These are phyloP conservation scores for Liparis tanakae DNA, from an alignment of 2,797 vertebrate genomes.

Conservation along the genomic window DNA sequence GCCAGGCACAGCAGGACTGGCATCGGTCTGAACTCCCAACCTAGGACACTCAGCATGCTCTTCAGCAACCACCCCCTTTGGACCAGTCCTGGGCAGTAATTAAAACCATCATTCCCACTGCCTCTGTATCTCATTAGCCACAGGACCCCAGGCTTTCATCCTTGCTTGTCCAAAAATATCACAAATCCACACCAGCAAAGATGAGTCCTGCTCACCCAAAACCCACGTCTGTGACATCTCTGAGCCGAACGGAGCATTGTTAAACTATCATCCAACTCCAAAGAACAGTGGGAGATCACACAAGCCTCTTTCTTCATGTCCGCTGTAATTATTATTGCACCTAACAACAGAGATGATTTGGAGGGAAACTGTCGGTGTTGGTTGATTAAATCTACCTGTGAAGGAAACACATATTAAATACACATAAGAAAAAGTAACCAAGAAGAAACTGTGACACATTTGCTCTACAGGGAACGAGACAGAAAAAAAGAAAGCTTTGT, in stretches of 20 bases:
- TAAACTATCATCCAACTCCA: conserved; percentile 57
- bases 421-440: conserved; percentile 33
- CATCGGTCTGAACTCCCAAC: conserved; percentile 96
- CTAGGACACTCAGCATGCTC: conserved; percentile 88
- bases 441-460: conserved; percentile 13
- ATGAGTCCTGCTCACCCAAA: conserved; percentile 55
- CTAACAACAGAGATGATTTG: conserved; percentile 40
- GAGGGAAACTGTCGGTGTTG: conserved; percentile 42
- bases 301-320: conserved; percentile 51
- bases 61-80: conserved; percentile 87
- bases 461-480: conserved; percentile 36
- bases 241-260: conserved; percentile 58
- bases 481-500: conserved; percentile 24
- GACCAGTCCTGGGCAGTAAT: conserved; percentile 93
- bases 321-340: conserved; percentile 53
- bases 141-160: conserved; percentile 91
- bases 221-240: conserved; percentile 60
- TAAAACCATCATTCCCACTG: conserved; percentile 97
- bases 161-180: conserved; percentile 90
- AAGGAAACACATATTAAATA: conserved; percentile 47
- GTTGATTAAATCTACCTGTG: conserved; percentile 58
- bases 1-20: conserved; percentile 93
- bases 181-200: conserved; percentile 68
- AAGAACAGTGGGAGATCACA: conserved; percentile 53
- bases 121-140: conserved; percentile 97